Evolutionary conservation across 1,140 invertebrate species (phyloP).

Genomic region (Calliopsis andreniformis): DNA sequence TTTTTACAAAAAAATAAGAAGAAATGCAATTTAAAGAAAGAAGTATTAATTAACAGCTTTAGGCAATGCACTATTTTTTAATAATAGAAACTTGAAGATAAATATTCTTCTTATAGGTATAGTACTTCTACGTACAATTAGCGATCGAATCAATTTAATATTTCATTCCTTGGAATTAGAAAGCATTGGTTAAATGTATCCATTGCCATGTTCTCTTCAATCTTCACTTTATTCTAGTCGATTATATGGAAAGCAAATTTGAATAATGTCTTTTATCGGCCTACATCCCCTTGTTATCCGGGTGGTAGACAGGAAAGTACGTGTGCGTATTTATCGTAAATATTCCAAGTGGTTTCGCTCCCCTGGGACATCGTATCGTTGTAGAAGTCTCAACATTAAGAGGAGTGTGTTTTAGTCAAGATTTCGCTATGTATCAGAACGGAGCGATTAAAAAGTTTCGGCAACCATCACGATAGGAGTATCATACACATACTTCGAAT

Average conservation of each 20-base stretch:
- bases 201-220: conserved; percentile 4
- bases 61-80: no score
- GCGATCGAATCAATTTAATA: background rate
- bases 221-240: conserved; percentile 36
- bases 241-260: conserved; percentile 73
- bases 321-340: conserved; percentile 70
- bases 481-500: background rate
- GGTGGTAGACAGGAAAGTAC: conserved; percentile 51
- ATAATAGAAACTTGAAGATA: no score
- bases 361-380: conserved; percentile 66
- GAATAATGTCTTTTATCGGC: conserved; percentile 79
- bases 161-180: no score
- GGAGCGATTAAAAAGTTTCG: conserved; percentile 52
- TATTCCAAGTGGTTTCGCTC: conserved; percentile 70
- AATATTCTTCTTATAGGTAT: no score
- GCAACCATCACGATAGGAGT: conserved; percentile 14
- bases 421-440: conserved; percentile 60
- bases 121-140: no score
- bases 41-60: no score
- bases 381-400: conserved; percentile 58
- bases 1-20: no score
- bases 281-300: conserved; percentile 62
- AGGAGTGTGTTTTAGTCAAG: conserved; percentile 51
- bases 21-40: no score
- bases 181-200: background rate